Conservation (phyloP, 2,797 vertebrate genomes). For the Thunnus albacares region DNA sequence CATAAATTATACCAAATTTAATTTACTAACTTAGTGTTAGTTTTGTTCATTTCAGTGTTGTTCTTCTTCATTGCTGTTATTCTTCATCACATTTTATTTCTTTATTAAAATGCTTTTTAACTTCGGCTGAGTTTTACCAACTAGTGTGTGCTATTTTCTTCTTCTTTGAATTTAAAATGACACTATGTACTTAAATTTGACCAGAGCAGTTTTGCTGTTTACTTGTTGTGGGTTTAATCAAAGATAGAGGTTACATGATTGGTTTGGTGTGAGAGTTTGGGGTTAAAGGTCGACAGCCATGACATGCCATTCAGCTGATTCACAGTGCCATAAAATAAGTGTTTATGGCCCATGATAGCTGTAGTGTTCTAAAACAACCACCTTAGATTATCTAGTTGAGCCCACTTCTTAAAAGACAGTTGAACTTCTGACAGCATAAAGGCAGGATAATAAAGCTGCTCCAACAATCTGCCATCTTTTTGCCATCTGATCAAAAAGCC, state of each 20-base stretch:
- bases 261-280: constrained; percentile 47
- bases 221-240: constrained; percentile 32
- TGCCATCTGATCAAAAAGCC: not conserved
- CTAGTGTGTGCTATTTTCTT: not conserved
- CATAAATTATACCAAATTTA: not conserved
- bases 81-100: too few relatives aligned
- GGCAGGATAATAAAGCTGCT: constrained; percentile 31
- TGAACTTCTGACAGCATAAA: constrained; percentile 57
- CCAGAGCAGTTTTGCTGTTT: not conserved
- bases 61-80: too few relatives aligned
- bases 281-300: constrained; percentile 68
- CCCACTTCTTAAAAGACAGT: constrained; percentile 17
- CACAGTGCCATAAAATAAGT: constrained; percentile 57
- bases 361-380: constrained; percentile 58
- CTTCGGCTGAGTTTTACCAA: not conserved
- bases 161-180: not conserved
- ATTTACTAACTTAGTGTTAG: not conserved
- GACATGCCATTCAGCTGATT: constrained; percentile 55
- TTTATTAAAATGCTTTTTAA: too few relatives aligned
- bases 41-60: too few relatives aligned
- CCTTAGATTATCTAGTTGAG: constrained; percentile 10
- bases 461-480: not conserved
- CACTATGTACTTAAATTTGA: not conserved
- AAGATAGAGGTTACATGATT: constrained; percentile 36
- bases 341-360: constrained; percentile 65